phyloP scores from a whole-genome alignment of 1,140 invertebrate species.

The Micrasema longulum region DNA sequence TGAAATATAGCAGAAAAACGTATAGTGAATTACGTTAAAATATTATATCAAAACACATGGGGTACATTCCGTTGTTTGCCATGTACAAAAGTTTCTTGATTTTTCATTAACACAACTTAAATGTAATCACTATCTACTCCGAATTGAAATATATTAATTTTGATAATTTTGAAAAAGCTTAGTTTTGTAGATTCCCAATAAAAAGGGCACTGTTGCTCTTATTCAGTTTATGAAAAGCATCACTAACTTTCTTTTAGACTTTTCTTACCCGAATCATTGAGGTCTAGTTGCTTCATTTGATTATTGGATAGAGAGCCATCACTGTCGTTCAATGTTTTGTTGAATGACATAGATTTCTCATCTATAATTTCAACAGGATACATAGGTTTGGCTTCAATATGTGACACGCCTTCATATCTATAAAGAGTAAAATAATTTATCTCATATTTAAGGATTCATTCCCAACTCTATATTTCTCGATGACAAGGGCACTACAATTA shows the following conservation, averaged over 20 bases:
- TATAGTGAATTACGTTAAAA: constrained; percentile 18
- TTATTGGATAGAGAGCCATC: constrained; percentile 18
- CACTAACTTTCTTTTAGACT: constrained; percentile 25
- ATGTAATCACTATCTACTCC: not conserved
- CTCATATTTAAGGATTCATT: no score
- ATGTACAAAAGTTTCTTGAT: not conserved
- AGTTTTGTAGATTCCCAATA: constrained; percentile 10
- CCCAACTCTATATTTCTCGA: no score
- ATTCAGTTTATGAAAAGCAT: not conserved
- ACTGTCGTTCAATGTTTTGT: constrained; percentile 21
- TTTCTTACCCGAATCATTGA: constrained; percentile 39
- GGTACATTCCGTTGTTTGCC: not conserved
- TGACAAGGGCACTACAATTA: no score
- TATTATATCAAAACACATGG: constrained; percentile 19
- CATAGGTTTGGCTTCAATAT: constrained; percentile 48
- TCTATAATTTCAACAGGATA: constrained; percentile 34
- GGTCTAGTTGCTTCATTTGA: constrained; percentile 32
- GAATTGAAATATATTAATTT: constrained; percentile 38
- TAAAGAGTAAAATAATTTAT: no score
- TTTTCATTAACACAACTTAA: not conserved
- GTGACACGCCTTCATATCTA: constrained; percentile 50
- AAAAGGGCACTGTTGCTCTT: constrained; percentile 9
- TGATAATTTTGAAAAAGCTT: constrained; percentile 25
- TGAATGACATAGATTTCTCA: constrained; percentile 15
- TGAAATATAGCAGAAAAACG: constrained; percentile 29